A percentile compares a stretch with the other conserved stretches of the same genome.
These are phyloP conservation scores for Caenorhabditis latens DNA, from an alignment of 1,140 invertebrate species.

Conservation along the genomic window DNA sequence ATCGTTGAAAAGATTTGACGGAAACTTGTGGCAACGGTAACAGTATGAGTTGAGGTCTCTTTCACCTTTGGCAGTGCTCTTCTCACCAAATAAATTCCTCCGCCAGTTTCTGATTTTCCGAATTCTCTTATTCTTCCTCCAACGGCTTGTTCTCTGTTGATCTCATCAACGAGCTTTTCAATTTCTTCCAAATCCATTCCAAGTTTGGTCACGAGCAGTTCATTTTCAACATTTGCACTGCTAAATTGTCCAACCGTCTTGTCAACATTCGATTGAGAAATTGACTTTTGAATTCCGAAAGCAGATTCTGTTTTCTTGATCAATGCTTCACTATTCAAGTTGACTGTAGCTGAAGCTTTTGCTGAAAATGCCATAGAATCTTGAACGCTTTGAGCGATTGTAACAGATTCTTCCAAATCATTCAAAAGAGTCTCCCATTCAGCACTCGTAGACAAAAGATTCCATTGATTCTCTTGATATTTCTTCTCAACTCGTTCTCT, in stretches of 20 bases:
- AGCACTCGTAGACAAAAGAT: conserved; percentile 58
- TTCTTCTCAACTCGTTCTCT: conserved; percentile 55
- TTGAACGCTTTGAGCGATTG: conserved; percentile 63
- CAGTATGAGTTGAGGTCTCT: conserved; percentile 56
- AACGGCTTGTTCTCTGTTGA: conserved; percentile 50
- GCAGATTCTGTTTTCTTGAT: conserved; percentile 31
- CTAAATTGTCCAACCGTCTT: conserved; percentile 21
- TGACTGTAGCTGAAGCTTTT: conserved; percentile 49
- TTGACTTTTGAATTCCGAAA: not conserved
- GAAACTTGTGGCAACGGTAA: conserved; percentile 57
- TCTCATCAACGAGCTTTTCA: conserved; percentile 61
- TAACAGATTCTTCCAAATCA: conserved; percentile 68
- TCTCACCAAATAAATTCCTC: conserved; percentile 57
- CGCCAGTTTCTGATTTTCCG: conserved; percentile 47
- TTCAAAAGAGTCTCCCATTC: conserved; percentile 69
- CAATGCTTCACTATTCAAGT: conserved; percentile 6
- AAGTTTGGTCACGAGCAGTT: conserved; percentile 38
- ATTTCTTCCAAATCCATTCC: conserved; percentile 61
- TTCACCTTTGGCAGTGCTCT: conserved; percentile 46
- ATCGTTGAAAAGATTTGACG: conserved; percentile 52
- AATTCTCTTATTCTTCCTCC: conserved; percentile 43
- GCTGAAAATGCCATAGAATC: conserved; percentile 63
- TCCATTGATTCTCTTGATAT: conserved; percentile 63
- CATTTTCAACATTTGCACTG: conserved; percentile 33
- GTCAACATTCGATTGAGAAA: conserved; percentile 29